A percentile compares a stretch with the other conserved stretches of the same genome.
These are phyloP conservation scores for Cylindroiulus punctatus DNA, from an alignment of 2,888 invertebrate genomes.

Conservation along the genomic window DNA sequence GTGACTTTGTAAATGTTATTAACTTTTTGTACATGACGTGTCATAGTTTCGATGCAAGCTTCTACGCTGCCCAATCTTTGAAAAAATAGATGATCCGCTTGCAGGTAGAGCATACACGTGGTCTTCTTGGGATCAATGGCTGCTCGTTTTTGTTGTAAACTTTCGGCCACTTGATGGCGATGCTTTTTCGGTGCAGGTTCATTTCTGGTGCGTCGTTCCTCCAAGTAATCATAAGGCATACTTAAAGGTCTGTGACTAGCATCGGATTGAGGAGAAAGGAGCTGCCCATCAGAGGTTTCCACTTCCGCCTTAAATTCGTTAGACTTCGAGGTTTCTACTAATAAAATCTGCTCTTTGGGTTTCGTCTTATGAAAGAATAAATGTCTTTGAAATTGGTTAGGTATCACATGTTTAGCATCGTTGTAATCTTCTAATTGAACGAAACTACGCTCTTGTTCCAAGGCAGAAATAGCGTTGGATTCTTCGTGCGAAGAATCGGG, in stretches of 20 bases:
- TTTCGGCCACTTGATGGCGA: conserved; percentile 49
- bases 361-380: conserved; percentile 50
- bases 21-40: conserved; percentile 91
- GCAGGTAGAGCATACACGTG: conserved; percentile 93
- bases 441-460: conserved; percentile 52
- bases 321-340: conserved; percentile 20
- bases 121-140: conserved; percentile 86
- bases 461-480: conserved; percentile 52
- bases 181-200: conserved; percentile 24
- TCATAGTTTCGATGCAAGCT: conserved; percentile 94
- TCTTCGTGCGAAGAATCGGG: conserved; percentile 49
- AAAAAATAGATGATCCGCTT: conserved; percentile 93
- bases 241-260: conserved; percentile 28
- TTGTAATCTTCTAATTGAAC: conserved; percentile 36
- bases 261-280: neutral
- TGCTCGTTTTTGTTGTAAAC: conserved; percentile 59
- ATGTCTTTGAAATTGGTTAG: conserved; percentile 40
- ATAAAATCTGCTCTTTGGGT: conserved; percentile 39
- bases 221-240: conserved; percentile 54
- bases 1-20: conserved; percentile 71
- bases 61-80: conserved; percentile 93
- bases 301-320: conserved; percentile 31
- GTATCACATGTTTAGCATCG: conserved; percentile 51
- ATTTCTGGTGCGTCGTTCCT: neutral
- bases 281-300: neutral